A percentile compares a stretch with the other conserved stretches of the same genome.
Conservation (phyloP, 2,888 invertebrate species). For the Folsomia manolachei region DNA sequence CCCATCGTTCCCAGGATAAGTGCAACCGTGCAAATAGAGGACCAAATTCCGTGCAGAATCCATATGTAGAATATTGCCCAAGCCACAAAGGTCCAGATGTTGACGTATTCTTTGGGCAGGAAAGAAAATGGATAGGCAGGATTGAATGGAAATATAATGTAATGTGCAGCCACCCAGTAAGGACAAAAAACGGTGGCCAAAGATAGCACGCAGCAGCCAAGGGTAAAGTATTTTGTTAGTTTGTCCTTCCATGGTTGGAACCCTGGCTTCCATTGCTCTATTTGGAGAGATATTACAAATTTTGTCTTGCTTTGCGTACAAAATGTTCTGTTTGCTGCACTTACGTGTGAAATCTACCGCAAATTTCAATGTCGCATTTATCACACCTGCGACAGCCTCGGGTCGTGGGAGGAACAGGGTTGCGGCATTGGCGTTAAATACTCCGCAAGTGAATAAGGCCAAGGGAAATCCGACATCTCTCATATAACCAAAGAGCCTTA, state of each 20-base stretch:
- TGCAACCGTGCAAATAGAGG: background rate
- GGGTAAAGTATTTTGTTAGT: background rate
- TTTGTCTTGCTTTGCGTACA: no score
- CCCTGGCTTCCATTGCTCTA: background rate
- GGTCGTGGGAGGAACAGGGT: background rate
- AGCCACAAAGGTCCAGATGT: background rate
- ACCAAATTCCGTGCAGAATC: background rate
- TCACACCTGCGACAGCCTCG: background rate
- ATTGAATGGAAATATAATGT: background rate
- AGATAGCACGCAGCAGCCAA: background rate
- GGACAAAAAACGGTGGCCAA: background rate
- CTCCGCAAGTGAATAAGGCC: background rate
- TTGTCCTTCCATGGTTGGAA: background rate
- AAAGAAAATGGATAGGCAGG: background rate
- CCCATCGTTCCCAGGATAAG: background rate
- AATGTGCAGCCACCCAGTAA: background rate
- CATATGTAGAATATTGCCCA: background rate
- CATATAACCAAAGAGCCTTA: no score
- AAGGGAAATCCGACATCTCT: background rate
- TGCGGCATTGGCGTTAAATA: background rate
- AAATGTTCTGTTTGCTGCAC: no score
- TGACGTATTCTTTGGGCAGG: background rate
- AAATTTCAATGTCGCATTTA: background rate
- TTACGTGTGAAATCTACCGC: background rate
- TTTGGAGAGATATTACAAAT: no score